Evolutionary conservation across 2,888 invertebrate genomes (phyloP).

Genomic region (Therioaphis trifolii): DNA sequence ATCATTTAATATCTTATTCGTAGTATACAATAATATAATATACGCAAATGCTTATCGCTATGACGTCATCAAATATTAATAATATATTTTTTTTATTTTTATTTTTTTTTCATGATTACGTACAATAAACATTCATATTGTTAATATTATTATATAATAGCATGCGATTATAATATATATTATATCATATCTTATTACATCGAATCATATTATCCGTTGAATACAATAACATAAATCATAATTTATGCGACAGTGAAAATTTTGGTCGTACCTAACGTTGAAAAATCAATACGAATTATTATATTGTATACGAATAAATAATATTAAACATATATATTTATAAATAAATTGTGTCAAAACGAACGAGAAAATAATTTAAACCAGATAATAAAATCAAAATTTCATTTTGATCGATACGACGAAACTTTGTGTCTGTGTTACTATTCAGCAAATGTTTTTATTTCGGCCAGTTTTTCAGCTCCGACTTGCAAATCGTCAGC

Average conservation of each 20-base stretch:
- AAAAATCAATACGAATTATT: conserved; percentile 15
- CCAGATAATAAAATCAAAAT: conserved; percentile 4
- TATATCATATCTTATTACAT: conserved; percentile 15
- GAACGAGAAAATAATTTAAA: conserved; percentile 36
- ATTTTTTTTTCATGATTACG: too few relatives aligned
- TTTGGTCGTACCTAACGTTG: conserved; percentile 46
- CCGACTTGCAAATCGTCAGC: background rate
- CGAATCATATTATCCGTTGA: background rate
- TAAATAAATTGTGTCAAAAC: background rate
- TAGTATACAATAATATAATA: background rate
- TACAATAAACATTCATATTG: too few relatives aligned
- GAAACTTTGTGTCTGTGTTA: background rate
- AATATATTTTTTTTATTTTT: too few relatives aligned
- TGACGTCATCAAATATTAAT: background rate
- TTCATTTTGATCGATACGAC: conserved; percentile 12
- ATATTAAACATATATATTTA: too few relatives aligned
- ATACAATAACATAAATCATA: background rate
- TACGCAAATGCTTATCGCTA: background rate
- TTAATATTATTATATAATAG: too few relatives aligned
- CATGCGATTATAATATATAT: background rate
- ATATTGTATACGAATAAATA: too few relatives aligned
- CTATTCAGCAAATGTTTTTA: background rate
- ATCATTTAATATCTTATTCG: background rate
- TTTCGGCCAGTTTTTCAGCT: background rate
- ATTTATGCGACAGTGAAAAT: background rate